A percentile compares a stretch with the other conserved stretches of the same genome.
Conservation (phyloP, 2,113 vertebrate genomes). For the Tupaia tana region DNA sequence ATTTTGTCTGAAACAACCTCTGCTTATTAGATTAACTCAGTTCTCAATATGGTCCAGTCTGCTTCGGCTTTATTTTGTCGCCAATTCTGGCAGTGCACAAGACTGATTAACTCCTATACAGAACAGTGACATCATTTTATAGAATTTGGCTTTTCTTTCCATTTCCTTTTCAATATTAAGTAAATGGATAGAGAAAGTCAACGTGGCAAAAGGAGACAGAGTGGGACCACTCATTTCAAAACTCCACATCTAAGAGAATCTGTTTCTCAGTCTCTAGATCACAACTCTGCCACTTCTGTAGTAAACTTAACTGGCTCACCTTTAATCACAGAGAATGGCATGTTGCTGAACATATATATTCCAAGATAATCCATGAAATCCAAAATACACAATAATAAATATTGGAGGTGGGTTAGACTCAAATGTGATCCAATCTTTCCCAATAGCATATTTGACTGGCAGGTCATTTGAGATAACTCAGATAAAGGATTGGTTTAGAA, state of each 20-base stretch:
- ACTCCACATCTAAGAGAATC: not conserved
- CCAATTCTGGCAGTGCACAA: not conserved
- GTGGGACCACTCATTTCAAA: not conserved
- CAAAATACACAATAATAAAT: conserved; percentile 39
- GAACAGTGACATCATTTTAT: not conserved
- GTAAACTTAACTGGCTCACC: not conserved
- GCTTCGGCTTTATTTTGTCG: not conserved
- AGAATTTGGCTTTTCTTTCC: not conserved
- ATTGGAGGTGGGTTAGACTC: not conserved
- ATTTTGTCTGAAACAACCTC: not conserved
- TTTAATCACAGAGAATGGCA: not conserved
- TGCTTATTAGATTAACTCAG: not conserved
- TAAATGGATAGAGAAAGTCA: not conserved
- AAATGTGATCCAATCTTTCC: not conserved
- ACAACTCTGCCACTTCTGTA: not conserved
- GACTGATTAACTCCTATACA: not conserved
- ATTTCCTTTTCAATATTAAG: not conserved
- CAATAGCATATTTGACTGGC: not conserved
- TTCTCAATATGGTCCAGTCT: not conserved
- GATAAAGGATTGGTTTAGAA: not conserved
- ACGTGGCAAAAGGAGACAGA: not conserved
- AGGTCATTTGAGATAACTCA: not conserved
- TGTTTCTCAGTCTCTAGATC: not conserved
- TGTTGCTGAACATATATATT: not conserved
- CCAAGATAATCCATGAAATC: conserved; percentile 17